Percentiles rank a stretch among this genome's conserved stretches.
These are phyloP conservation scores for Azorinus chamasolen DNA, from an alignment of 2,888 invertebrate genomes.

Conservation along the genomic window DNA sequence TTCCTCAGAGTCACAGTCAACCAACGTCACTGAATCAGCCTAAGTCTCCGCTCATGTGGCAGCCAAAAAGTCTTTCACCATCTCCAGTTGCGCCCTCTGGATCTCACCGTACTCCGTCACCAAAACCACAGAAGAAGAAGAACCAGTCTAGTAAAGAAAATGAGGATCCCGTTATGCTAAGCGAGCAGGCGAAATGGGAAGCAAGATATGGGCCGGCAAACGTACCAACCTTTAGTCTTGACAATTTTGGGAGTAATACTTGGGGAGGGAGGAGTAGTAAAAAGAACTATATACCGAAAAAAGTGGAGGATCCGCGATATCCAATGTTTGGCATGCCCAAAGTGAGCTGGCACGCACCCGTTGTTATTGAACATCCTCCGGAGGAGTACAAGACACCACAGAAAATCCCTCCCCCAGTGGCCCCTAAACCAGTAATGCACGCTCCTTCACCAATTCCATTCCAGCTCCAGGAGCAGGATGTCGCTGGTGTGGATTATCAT, in stretches of 20 bases:
- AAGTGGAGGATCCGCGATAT: constrained; percentile 52
- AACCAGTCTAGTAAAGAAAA: constrained; percentile 45
- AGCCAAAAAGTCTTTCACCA: constrained; percentile 30
- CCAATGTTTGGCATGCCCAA: constrained; percentile 61
- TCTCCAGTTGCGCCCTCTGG: constrained; percentile 4
- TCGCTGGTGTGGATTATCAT: constrained; percentile 35
- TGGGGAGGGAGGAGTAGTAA: constrained; percentile 15
- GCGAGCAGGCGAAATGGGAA: constrained; percentile 61
- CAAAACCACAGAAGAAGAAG: constrained; percentile 3
- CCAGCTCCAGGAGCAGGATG: constrained; percentile 20
- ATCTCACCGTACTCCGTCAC: constrained; percentile 6
- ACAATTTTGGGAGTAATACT: constrained; percentile 39
- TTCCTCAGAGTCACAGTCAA: constrained; percentile 1
- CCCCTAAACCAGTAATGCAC: constrained; percentile 45
- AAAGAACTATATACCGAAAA: constrained; percentile 49
- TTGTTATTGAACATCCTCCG: constrained; percentile 16
- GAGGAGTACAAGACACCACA: not conserved
- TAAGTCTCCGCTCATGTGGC: constrained; percentile 36
- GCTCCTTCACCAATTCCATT: constrained; percentile 38
- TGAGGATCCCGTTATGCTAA: constrained; percentile 40
- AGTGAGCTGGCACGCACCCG: constrained; percentile 25
- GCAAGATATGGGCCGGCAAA: constrained; percentile 32
- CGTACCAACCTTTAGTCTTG: constrained; percentile 60
- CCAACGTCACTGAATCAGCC: constrained; percentile 10
- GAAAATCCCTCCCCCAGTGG: constrained; percentile 39